phyloP scores from a whole-genome alignment of 1,140 invertebrate genomes.

The Pseudachorutes palmiensis region DNA sequence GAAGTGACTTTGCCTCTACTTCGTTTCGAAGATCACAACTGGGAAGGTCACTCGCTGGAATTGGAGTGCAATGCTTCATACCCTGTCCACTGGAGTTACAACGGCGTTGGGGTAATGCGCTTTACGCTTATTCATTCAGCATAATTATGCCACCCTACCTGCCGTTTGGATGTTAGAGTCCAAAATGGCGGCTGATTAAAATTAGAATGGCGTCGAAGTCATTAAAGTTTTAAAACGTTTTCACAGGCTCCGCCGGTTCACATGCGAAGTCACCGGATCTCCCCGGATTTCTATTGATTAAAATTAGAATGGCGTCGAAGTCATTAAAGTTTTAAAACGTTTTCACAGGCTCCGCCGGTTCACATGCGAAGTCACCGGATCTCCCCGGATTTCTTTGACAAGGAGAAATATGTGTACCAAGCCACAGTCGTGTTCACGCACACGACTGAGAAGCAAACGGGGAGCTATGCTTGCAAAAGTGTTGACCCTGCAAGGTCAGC shows the following conservation, averaged over 20 bases:
- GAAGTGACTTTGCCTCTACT: conserved; percentile 28
- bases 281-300: not conserved
- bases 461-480: conserved; percentile 26
- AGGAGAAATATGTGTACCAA: conserved; percentile 12
- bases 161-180: too few species aligned
- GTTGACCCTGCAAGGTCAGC: not conserved
- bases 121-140: too few species aligned
- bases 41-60: conserved; percentile 29
- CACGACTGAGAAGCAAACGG: conserved; percentile 21
- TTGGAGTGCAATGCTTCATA: conserved; percentile 24
- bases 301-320: not conserved
- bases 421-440: conserved; percentile 25
- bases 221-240: not conserved
- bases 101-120: conserved; percentile 25
- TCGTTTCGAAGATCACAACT: conserved; percentile 30
- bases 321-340: not conserved
- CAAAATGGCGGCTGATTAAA: too few species aligned
- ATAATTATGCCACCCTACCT: too few species aligned
- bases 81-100: conserved; percentile 25
- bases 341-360: conserved; percentile 18
- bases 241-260: conserved; percentile 21
- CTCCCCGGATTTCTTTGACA: conserved; percentile 18
- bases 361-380: conserved; percentile 23
- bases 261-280: conserved; percentile 21
- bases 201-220: not conserved